Percentiles rank a stretch among this genome's conserved stretches.
These are phyloP conservation scores for Phycodurus eques DNA, from an alignment of 2,113 vertebrate species.

Conservation along the genomic window DNA sequence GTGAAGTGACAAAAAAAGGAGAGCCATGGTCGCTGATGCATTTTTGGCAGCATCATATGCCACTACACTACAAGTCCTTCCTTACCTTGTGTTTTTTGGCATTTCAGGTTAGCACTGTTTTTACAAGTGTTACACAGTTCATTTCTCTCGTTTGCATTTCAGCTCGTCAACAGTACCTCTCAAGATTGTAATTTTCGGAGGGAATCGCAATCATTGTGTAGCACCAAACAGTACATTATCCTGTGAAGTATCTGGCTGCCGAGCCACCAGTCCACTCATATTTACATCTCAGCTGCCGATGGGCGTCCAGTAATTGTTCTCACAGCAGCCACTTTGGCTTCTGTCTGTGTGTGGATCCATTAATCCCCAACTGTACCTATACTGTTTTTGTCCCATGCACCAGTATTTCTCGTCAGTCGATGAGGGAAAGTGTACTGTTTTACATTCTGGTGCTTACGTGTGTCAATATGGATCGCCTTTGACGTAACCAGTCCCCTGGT, in stretches of 20 bases:
- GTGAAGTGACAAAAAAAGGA: no score
- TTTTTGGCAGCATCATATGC: no score
- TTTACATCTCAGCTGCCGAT: constrained; percentile 50
- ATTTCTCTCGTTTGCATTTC: neutral
- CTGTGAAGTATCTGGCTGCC: constrained; percentile 42
- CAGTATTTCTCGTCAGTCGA: neutral
- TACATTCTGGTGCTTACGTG: constrained; percentile 17
- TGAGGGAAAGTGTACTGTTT: constrained; percentile 5
- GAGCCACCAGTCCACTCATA: constrained; percentile 41
- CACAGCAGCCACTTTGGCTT: constrained; percentile 45
- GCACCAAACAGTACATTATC: neutral
- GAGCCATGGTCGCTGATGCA: no score
- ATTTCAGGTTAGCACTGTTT: no score
- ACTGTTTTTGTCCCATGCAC: constrained; percentile 6
- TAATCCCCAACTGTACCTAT: constrained; percentile 26
- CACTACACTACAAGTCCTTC: no score
- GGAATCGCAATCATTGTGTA: neutral
- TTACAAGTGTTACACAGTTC: neutral
- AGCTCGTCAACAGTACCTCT: neutral
- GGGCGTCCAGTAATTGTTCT: constrained; percentile 53
- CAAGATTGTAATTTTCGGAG: neutral
- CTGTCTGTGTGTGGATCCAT: constrained; percentile 25
- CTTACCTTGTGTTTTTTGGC: no score
- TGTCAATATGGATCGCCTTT: constrained; percentile 18
- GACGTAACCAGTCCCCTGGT: constrained; percentile 30